Evolutionary conservation across 2,113 vertebrate genomes (phyloP).

Genomic region (Balaeniceps rex): DNA sequence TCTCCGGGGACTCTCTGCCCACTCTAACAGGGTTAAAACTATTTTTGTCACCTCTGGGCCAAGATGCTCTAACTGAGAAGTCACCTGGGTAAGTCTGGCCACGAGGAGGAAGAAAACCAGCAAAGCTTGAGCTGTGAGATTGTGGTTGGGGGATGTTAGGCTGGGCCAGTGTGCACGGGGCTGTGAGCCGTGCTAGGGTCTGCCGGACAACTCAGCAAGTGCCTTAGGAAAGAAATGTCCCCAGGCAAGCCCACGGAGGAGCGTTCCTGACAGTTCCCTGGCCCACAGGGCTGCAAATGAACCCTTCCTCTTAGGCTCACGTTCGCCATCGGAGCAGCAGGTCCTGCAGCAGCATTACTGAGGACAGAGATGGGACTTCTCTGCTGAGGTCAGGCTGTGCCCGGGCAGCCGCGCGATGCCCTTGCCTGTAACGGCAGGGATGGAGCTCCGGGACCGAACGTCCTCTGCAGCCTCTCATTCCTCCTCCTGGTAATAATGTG

Average conservation of each 20-base stretch:
- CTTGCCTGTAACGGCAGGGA: background rate
- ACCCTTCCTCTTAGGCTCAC: background rate
- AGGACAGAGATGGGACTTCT: background rate
- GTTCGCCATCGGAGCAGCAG: background rate
- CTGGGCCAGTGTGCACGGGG: background rate
- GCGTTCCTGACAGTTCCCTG: accelerated
- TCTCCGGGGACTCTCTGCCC: background rate
- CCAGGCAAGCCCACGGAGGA: accelerated
- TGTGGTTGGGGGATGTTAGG: background rate
- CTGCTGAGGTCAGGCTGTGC: background rate
- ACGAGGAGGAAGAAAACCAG: background rate
- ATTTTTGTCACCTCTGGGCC: background rate
- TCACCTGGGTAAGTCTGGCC: background rate
- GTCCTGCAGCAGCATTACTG: background rate
- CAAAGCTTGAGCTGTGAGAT: background rate
- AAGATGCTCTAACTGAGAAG: background rate
- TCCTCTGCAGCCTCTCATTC: background rate
- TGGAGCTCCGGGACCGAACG: background rate
- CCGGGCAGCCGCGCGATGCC: background rate
- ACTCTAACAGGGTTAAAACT: background rate
- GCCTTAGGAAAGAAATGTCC: background rate
- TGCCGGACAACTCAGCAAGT: background rate
- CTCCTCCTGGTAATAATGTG: background rate
- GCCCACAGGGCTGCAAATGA: background rate
- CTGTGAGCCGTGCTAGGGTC: background rate